Percentiles rank a stretch among this genome's conserved stretches.
phyloP scores from a whole-genome alignment of 2,797 vertebrate genomes.

The Pristis pectinata region DNA sequence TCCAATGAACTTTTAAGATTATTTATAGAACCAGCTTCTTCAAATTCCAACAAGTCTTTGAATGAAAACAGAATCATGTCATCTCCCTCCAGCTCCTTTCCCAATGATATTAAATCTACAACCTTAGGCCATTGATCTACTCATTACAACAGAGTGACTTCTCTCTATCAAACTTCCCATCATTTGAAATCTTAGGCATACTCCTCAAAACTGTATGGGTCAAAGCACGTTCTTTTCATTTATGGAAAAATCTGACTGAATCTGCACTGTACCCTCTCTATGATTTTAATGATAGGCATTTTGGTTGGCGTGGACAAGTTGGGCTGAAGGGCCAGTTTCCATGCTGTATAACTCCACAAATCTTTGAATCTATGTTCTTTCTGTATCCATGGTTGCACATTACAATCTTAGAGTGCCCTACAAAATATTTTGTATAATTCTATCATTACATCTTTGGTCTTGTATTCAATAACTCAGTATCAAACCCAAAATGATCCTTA shows the following conservation, averaged over 20 bases:
- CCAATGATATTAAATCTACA: not conserved
- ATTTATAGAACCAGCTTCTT: not conserved
- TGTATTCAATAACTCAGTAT: not conserved
- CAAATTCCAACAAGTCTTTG: not conserved
- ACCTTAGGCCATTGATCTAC: not conserved
- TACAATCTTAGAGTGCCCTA: not conserved
- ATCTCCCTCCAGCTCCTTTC: not conserved
- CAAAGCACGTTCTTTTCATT: not conserved
- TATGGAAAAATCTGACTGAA: not conserved
- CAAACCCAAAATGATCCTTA: not conserved
- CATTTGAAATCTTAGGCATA: not conserved
- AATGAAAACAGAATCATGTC: not conserved
- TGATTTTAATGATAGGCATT: not conserved
- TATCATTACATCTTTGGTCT: not conserved
- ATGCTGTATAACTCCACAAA: too few species aligned
- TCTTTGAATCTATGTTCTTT: too few species aligned
- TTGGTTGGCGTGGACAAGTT: too few species aligned
- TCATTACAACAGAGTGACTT: not conserved
- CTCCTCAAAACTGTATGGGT: too few species aligned
- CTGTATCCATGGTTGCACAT: not conserved
- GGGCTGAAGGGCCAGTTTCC: too few species aligned
- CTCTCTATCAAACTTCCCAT: not conserved
- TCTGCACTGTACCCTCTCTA: not conserved
- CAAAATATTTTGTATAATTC: not conserved
- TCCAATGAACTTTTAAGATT: not conserved